These are phyloP conservation scores for Balaeniceps rex DNA, from an alignment of 2,113 vertebrate genomes.

Conservation along the genomic window DNA sequence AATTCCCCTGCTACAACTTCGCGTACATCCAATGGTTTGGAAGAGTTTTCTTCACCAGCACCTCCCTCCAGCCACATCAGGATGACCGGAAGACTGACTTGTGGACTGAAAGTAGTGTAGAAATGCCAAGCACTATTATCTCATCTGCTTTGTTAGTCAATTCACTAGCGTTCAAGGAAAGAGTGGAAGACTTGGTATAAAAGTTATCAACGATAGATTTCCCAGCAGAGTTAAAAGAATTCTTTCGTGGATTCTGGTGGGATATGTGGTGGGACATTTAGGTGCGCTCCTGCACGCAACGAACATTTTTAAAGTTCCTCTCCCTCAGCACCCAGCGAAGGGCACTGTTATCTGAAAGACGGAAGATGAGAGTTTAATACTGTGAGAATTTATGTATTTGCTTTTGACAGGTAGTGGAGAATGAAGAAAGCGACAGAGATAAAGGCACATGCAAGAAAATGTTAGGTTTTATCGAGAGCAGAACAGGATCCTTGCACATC, in stretches of 20 bases:
- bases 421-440: background rate
- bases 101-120: background rate
- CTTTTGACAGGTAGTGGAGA: background rate
- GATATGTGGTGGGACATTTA: background rate
- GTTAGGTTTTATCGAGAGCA: background rate
- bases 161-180: background rate
- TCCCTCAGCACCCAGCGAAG: background rate
- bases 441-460: background rate
- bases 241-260: background rate
- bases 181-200: background rate
- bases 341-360: background rate
- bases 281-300: background rate
- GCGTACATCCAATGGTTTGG: fast-evolving
- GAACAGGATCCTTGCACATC: background rate
- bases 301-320: background rate
- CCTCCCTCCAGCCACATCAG: background rate
- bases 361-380: background rate
- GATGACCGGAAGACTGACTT: background rate
- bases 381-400: background rate
- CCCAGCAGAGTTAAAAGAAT: background rate
- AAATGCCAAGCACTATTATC: background rate
- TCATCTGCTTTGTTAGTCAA: background rate
- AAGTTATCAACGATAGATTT: background rate
- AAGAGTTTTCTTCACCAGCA: background rate
- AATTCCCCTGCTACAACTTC: background rate